Evolutionary conservation across 1,140 invertebrate genomes (phyloP), one percentile per base, ranked within the genome.

Genomic region (Oscheius sp.): DNA sequence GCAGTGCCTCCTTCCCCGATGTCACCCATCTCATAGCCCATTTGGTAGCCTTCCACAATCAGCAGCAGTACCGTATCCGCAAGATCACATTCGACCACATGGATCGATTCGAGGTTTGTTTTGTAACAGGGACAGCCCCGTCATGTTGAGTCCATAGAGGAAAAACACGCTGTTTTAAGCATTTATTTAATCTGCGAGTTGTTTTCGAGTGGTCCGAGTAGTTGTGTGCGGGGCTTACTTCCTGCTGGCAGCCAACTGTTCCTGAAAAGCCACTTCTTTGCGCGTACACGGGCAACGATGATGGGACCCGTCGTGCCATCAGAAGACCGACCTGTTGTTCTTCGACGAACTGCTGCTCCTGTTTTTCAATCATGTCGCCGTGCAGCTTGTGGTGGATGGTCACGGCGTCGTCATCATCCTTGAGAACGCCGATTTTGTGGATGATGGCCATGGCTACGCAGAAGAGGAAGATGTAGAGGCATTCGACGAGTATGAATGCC

Each of bases 331-430:
- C 23, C 49, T 13, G 7, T 26, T 55, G 49, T 23, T 55, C 49
- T 55, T 55, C 49, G 49, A 55, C 49, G 23, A 55, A 55, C 4
- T 55, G 15, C 49, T 55, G 15, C 49, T 55, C 49, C 23, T 55
- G 49, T 15, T 23, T 55, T 23, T 55, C 49, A 55, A 55, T 55
- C 49, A 55, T 7, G 15, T 55, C 7, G 4, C 49, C 49, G 49
- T 55, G 49, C 15, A 55, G 15, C 23, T 23, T 7, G 49, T 55
- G 49, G 23, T 55, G 49, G 23, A 55, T 23, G 15, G 23, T 55
- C 49, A 55, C 49, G 15, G 49, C 49, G 49, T 55, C 49, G 49
- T 55, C 49, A 26, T 55, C 49, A 23, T 23, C 38, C 38, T 42
- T 42, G 38, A 42, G 38, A 42, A 42, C 38, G n/a, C 38, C 38